A percentile compares a stretch with the other conserved stretches of the same genome.
Conservation (phyloP, 2,113 vertebrate species). For the Sceloporus undulatus region DNA sequence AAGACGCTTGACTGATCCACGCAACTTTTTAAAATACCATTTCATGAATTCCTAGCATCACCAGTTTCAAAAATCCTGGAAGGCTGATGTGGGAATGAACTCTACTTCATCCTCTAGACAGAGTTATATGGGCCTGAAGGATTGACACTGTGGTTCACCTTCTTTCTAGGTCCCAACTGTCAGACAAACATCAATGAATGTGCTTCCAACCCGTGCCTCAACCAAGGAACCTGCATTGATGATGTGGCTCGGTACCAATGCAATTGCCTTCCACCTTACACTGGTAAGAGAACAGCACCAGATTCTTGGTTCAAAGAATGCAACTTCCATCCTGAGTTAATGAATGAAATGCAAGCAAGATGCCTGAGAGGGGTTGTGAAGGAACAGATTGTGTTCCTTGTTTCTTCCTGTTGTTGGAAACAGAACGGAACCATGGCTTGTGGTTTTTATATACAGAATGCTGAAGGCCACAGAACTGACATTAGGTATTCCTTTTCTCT, state of each 20-base stretch:
- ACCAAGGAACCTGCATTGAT: conserved; percentile 95
- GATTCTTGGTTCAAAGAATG: too few relatives aligned
- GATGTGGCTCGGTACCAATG: conserved; percentile 94
- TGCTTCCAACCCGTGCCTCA: conserved; percentile 95
- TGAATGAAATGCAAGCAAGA: neutral
- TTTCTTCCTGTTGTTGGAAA: neutral
- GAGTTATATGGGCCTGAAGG: too few relatives aligned
- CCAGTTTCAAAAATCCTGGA: too few relatives aligned
- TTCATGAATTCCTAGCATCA: too few relatives aligned
- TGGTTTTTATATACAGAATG: neutral
- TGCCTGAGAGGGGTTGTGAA: too few relatives aligned
- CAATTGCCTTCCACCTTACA: conserved; percentile 93
- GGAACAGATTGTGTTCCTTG: too few relatives aligned
- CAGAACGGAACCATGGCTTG: neutral
- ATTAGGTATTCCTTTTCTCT: neutral
- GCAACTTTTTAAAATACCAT: too few relatives aligned
- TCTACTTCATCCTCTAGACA: too few relatives aligned
- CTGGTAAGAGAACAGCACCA: conserved; percentile 79
- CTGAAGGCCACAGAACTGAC: neutral
- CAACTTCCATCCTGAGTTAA: neutral
- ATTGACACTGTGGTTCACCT: too few relatives aligned
- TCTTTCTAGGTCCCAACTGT: conserved; percentile 89
- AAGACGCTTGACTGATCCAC: neutral
- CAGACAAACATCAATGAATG: conserved; percentile 98
- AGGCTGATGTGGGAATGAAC: too few relatives aligned